Base-by-base conservation (phyloP, 1,140 invertebrate species). In the Colletes latitarsis region DNA sequence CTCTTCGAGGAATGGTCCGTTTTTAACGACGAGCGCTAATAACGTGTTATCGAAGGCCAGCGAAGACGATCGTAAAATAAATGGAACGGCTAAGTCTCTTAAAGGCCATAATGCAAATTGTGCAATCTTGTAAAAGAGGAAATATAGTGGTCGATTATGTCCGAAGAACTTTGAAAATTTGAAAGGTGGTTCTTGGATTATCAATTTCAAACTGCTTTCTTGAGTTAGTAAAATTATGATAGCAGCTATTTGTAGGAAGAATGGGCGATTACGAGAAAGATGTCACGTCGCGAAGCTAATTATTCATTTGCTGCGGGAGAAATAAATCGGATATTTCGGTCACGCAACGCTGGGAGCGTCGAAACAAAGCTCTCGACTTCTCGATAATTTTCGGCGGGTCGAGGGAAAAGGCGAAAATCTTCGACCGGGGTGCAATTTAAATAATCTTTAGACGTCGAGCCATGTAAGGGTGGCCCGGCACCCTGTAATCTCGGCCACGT, bases 401-500 rank as follows among this genome's bases (percentile, higher is more conserved):
- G 64, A 58, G 63, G 76, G 74, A 49, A 82, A 62, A 78, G 73
- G 52, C 46, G 64, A 78, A 77, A 81, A 84, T 86, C 82, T 87
- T 86, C 30, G 55, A 39, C n/a, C 53, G 21, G 83, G 86, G 68
- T 75, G 81, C 49, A 92, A 93, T 93, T 92, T 92, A 90, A 93
- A 92, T 93, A 92, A 92, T 89, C 91, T 92, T 88, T 82, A 66
- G 86, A 89, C 77, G 60, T 63, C 63, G 83, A 74, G 53, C 64
- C 49, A 6, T 19, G 72, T 80, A 84, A 88, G 91, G 92, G 92
- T 90, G 77, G 77, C 84, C 64, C 49, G 49, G 10, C 69, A 92
- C 89, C 90, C 91, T 93, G 85, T 93, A 93, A 93, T 93, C 91
- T 92, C 79, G 86, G 89, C 78, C 92, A 92, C 92, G 92, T 92